A percentile compares a stretch with the other conserved stretches of the same genome.
Evolutionary conservation across 2,113 vertebrate species (phyloP).

Genomic region (Anser cygnoides): DNA sequence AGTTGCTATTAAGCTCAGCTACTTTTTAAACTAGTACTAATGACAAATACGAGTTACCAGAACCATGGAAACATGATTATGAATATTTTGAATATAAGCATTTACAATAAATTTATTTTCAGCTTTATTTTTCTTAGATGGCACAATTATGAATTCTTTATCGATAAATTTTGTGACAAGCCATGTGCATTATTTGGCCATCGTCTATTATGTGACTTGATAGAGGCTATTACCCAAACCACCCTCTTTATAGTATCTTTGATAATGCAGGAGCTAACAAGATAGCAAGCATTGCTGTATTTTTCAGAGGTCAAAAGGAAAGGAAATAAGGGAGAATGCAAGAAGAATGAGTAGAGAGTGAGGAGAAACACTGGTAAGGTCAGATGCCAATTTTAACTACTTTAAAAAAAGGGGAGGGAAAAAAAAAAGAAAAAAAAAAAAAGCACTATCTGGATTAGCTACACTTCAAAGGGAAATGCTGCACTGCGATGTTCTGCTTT

Average conservation of each 20-base stretch:
- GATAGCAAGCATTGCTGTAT: not conserved
- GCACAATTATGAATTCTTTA: not conserved
- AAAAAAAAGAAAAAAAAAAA: not conserved
- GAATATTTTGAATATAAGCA: not conserved
- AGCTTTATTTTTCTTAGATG: not conserved
- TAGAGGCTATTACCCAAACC: not conserved
- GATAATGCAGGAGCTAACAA: not conserved
- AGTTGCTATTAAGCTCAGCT: not conserved
- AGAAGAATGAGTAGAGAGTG: conserved; percentile 18
- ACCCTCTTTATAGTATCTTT: not conserved
- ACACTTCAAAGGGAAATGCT: conserved; percentile 69
- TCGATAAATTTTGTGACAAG: not conserved
- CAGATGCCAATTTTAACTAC: conserved; percentile 62
- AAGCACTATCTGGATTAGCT: conserved; percentile 69
- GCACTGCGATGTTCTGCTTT: conserved; percentile 54
- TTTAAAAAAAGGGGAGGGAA: not conserved
- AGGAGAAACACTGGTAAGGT: conserved; percentile 49
- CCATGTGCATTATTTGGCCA: not conserved
- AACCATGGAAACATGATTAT: not conserved
- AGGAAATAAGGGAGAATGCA: conserved; percentile 13
- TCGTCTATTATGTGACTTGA: not conserved
- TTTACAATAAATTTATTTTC: not conserved
- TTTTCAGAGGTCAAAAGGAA: conserved; percentile 33
- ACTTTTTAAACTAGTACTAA: not conserved
- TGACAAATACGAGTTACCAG: not conserved